These are phyloP conservation scores for Pedicia rivosa DNA, from an alignment of 2,888 invertebrate genomes.

Conservation along the genomic window DNA sequence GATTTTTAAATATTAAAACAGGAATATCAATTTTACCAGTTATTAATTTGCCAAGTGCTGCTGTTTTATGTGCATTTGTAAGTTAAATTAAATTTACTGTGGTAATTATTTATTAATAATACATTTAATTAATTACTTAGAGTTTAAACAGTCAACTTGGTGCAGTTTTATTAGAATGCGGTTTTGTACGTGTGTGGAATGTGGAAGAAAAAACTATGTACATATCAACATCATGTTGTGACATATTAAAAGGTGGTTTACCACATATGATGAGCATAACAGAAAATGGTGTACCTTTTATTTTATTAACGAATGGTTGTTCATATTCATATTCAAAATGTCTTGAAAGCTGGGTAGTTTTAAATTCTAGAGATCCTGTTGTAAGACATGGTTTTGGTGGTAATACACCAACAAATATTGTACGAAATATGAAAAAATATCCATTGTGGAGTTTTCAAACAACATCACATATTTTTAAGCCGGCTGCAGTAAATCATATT, in stretches of 20 bases:
- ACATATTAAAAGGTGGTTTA: conserved; percentile 32
- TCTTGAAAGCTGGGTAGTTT: conserved; percentile 49
- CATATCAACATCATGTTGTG: conserved; percentile 23
- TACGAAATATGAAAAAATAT: conserved; percentile 23
- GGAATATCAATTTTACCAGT: conserved; percentile 25
- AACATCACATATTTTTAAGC: conserved; percentile 19
- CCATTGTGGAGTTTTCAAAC: conserved; percentile 28
- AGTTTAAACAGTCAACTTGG: conserved; percentile 25
- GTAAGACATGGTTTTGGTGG: conserved; percentile 29
- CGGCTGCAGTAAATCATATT: conserved; percentile 8
- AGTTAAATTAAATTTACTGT: conserved; percentile 12
- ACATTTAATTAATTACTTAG: no score
- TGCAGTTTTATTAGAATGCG: conserved; percentile 28
- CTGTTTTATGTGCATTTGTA: conserved; percentile 27
- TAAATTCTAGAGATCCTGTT: conserved; percentile 38
- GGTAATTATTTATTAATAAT: no score
- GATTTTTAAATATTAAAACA: conserved; percentile 22
- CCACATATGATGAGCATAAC: conserved; percentile 39
- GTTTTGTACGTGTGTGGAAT: conserved; percentile 27
- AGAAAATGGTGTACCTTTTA: conserved; percentile 63
- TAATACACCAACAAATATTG: conserved; percentile 26
- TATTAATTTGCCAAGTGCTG: conserved; percentile 22
- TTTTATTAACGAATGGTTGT: conserved; percentile 71
- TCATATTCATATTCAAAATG: conserved; percentile 70
- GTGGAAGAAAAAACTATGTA: conserved; percentile 17